Percentiles rank a stretch among this genome's conserved stretches.
These are phyloP conservation scores for Lepidothrix coronata DNA, from an alignment of 2,113 vertebrate species.

Conservation along the genomic window DNA sequence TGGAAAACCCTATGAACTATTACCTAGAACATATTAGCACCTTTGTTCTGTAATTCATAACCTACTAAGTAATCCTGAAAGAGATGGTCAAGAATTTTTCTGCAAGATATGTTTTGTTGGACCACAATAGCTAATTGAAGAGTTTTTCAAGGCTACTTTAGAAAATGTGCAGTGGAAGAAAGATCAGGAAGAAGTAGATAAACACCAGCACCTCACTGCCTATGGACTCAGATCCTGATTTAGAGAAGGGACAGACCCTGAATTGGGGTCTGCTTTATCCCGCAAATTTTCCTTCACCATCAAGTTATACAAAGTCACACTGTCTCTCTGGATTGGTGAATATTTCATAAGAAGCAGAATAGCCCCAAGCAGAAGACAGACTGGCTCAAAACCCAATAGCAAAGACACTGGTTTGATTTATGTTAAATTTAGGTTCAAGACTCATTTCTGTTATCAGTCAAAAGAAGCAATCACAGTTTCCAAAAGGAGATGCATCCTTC, in stretches of 20 bases:
- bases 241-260: background rate
- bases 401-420: background rate
- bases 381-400: background rate
- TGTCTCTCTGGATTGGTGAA: constrained; percentile 30
- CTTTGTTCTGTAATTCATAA: constrained; percentile 1
- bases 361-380: constrained; percentile 50
- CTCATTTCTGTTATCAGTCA: background rate
- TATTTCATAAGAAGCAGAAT: constrained; percentile 55
- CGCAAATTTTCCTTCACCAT: background rate
- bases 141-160: background rate
- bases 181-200: background rate
- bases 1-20: background rate
- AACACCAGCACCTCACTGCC: background rate
- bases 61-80: background rate
- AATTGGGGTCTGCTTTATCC: background rate
- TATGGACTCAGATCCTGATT: background rate
- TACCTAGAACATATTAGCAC: background rate
- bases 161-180: background rate
- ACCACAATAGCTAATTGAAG: background rate
- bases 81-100: background rate
- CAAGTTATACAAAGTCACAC: background rate
- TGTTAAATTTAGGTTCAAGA: constrained; percentile 13
- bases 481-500: background rate
- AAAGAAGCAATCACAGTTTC: background rate
- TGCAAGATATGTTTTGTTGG: background rate